A percentile compares a stretch with the other conserved stretches of the same genome.
phyloP scores from a whole-genome alignment of 1,140 invertebrate species.

The Riptortus pedestris region DNA sequence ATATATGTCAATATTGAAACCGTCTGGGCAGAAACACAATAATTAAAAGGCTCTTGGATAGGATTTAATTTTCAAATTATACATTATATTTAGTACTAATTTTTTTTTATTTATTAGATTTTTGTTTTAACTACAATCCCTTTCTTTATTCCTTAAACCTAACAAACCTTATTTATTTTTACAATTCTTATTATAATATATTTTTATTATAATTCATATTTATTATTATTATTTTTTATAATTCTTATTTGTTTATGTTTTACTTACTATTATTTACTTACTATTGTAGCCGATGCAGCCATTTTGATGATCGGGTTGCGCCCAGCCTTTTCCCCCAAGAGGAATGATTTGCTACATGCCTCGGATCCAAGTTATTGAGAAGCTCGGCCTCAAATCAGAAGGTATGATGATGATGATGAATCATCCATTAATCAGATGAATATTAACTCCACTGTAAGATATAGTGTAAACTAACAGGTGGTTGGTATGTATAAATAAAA shows the following conservation, averaged over 20 bases:
- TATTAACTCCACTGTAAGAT: background rate
- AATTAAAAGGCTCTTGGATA: no score
- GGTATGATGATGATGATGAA: slow-evolving; percentile 30
- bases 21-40: no score
- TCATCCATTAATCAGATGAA: background rate
- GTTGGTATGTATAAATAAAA: no score
- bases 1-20: no score
- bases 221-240: slow-evolving; percentile 1
- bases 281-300: background rate
- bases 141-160: no score
- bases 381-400: slow-evolving; percentile 30
- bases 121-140: no score
- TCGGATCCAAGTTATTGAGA: slow-evolving; percentile 32
- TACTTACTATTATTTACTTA: slow-evolving; percentile 1
- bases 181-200: slow-evolving; percentile 5
- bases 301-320: background rate
- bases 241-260: slow-evolving; percentile 6
- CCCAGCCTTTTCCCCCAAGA: background rate
- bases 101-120: no score
- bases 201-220: slow-evolving; percentile 22
- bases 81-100: no score
- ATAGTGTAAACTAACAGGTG: no score
- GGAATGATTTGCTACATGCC: slow-evolving; percentile 34
- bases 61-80: no score
- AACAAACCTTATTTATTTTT: background rate